Evolutionary conservation across 2,113 vertebrate genomes (phyloP).

Genomic region (Naja naja): DNA sequence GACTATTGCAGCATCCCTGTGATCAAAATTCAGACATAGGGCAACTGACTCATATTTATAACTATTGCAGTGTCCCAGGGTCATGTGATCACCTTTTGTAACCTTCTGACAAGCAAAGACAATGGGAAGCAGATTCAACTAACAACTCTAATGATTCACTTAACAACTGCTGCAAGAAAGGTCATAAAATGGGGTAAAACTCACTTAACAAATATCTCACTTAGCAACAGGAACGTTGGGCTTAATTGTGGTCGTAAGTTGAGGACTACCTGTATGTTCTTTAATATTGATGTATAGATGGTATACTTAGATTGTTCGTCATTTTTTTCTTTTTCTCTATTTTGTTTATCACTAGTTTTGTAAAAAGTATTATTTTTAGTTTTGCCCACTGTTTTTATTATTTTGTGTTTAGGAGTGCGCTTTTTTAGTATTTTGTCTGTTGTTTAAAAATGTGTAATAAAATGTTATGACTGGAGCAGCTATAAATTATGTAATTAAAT

Average conservation of each 20-base stretch:
- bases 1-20: neutral
- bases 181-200: neutral
- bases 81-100: neutral
- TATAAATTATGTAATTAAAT: neutral
- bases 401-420: neutral
- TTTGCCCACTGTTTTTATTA: neutral
- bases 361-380: neutral
- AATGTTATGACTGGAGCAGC: neutral
- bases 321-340: neutral
- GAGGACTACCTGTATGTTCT: neutral
- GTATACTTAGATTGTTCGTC: neutral
- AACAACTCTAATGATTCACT: neutral
- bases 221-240: neutral
- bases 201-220: neutral
- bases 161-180: neutral
- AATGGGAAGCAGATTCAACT: neutral
- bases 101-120: neutral
- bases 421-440: neutral
- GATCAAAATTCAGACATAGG: neutral
- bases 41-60: neutral
- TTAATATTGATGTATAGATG: neutral
- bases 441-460: neutral
- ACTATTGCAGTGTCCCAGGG: neutral
- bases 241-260: neutral
- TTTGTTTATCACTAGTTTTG: neutral